Evolutionary conservation across 2,797 vertebrate species (phyloP).

Genomic region (Perdix hodgsoniae): DNA sequence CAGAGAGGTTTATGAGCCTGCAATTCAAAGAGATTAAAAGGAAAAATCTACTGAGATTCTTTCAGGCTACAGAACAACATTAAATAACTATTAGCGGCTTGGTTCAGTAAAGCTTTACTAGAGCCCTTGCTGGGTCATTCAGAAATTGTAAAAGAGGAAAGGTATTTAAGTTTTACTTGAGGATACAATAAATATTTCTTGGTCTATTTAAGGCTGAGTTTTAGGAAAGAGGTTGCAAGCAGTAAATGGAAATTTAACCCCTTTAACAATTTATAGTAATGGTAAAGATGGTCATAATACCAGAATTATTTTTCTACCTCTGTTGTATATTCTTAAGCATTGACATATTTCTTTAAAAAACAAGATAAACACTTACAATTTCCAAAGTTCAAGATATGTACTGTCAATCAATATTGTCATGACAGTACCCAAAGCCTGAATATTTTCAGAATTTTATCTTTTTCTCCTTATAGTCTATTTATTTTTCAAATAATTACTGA

Average conservation of each 20-base stretch:
- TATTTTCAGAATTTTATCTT: neutral
- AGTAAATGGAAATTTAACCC: slow-evolving; percentile 73
- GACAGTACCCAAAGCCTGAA: neutral
- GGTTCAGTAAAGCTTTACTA: slow-evolving; percentile 82
- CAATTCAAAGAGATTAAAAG: slow-evolving; percentile 85
- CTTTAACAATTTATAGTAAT: slow-evolving; percentile 72
- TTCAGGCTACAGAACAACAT: slow-evolving; percentile 84
- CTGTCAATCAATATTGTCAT: neutral
- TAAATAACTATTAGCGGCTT: slow-evolving; percentile 85
- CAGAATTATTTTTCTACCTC: slow-evolving; percentile 56
- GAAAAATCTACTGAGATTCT: slow-evolving; percentile 82
- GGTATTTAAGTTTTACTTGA: slow-evolving; percentile 80
- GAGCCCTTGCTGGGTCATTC: slow-evolving; percentile 83
- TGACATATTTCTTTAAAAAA: neutral
- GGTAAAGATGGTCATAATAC: slow-evolving; percentile 66
- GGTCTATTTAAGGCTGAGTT: slow-evolving; percentile 68
- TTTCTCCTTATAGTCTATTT: neutral
- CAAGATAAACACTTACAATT: neutral
- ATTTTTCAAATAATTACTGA: neutral
- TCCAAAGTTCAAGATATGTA: neutral
- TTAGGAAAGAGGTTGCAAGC: slow-evolving; percentile 40
- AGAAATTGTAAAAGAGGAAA: slow-evolving; percentile 79
- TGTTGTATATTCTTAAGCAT: neutral
- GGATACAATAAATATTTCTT: slow-evolving; percentile 84
- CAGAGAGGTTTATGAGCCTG: slow-evolving; percentile 83